A percentile compares a stretch with the other conserved stretches of the same genome.
Conservation (phyloP, 2,888 invertebrate species). For the Cataglyphis albicans region DNA sequence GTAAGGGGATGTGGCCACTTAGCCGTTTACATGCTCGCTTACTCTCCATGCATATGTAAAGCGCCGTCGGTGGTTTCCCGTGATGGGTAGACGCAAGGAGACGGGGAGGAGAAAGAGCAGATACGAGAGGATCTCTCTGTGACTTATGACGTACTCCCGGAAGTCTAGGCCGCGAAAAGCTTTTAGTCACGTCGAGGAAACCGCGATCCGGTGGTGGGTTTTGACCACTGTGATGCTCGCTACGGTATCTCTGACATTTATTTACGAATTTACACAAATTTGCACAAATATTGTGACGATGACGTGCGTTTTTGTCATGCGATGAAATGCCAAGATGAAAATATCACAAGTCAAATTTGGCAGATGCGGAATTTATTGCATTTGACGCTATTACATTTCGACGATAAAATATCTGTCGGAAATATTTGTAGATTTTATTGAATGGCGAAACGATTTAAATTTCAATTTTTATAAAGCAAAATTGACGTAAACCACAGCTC, state of each 20-base stretch:
- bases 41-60: slow-evolving; percentile 80
- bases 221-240: too few species aligned
- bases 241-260: neutral
- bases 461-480: neutral
- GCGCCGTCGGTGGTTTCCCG: slow-evolving; percentile 72
- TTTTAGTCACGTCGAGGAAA: slow-evolving; percentile 5
- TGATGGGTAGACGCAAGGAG: slow-evolving; percentile 68
- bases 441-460: neutral
- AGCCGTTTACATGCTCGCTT: slow-evolving; percentile 81
- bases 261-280: neutral
- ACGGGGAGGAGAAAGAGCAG: neutral
- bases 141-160: slow-evolving; percentile 65
- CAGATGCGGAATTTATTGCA: neutral
- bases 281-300: neutral
- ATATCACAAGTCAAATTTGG: neutral
- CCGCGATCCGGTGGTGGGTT: neutral
- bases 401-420: neutral
- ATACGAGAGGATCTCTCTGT: slow-evolving; percentile 65
- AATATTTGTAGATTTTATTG: neutral
- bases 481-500: neutral
- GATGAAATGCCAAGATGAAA: neutral
- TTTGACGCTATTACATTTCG: neutral
- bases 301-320: slow-evolving; percentile 3
- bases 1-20: slow-evolving; percentile 81
- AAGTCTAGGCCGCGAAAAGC: slow-evolving; percentile 34